Percentiles rank a stretch among this genome's conserved stretches.
phyloP scores from a whole-genome alignment of 2,113 vertebrate genomes.

The Peromyscus leucopus region DNA sequence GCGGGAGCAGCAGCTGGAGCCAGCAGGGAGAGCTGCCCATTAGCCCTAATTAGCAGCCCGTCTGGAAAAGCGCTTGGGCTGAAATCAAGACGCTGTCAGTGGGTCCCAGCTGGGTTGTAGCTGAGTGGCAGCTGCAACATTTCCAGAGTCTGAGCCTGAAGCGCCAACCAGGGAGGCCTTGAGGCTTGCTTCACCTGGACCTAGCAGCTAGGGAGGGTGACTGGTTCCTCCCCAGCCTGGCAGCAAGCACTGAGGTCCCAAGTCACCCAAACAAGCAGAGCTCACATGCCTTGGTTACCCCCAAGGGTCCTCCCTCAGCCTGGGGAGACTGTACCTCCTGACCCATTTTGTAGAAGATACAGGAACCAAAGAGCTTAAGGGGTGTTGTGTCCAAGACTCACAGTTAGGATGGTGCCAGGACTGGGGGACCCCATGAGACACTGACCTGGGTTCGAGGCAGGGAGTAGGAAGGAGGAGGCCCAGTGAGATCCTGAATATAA shows the following conservation, averaged over 20 bases:
- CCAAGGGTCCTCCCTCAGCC: not conserved
- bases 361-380: not conserved
- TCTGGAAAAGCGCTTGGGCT: constrained; percentile 85
- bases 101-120: constrained; percentile 85
- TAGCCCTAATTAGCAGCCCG: constrained; percentile 87
- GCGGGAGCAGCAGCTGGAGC: constrained; percentile 44
- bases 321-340: not conserved
- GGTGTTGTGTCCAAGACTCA: not conserved
- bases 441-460: not conserved
- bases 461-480: not conserved
- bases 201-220: not conserved
- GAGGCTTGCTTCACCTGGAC: constrained; percentile 22
- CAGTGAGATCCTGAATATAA: not conserved
- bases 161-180: constrained; percentile 44
- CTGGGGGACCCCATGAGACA: not conserved
- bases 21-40: constrained; percentile 81
- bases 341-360: not conserved
- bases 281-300: fast-evolving
- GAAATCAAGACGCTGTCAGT: constrained; percentile 85
- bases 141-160: constrained; percentile 74
- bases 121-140: constrained; percentile 84
- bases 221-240: not conserved
- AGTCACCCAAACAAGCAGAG: not conserved
- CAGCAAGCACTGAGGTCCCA: not conserved
- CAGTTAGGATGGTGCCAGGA: not conserved